These are phyloP conservation scores for Lepus europaeus DNA, from an alignment of 2,113 vertebrate species.

Conservation along the genomic window DNA sequence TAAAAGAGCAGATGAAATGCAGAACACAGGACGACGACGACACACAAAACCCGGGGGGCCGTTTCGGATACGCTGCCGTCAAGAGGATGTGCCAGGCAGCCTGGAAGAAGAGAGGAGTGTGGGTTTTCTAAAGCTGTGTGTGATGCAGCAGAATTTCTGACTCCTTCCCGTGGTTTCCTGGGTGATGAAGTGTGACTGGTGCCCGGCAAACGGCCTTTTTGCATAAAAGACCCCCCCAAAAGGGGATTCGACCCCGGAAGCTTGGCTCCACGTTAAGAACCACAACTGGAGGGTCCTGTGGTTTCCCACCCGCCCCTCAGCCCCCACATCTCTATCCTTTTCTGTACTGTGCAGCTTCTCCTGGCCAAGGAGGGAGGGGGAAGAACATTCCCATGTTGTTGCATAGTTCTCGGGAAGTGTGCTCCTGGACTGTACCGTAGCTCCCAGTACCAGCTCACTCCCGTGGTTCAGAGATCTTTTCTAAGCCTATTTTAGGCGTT, in stretches of 20 bases:
- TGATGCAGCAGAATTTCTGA: background rate
- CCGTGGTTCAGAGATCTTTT: slow-evolving; percentile 80
- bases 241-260: background rate
- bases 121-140: background rate
- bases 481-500: slow-evolving; percentile 86
- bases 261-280: background rate
- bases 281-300: background rate
- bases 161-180: slow-evolving; percentile 39
- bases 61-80: background rate
- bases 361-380: too few relatives aligned
- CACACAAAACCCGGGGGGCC: background rate
- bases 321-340: background rate
- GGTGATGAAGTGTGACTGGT: background rate
- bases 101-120: background rate
- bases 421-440: slow-evolving; percentile 66
- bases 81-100: background rate
- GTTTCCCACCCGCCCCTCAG: background rate
- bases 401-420: slow-evolving; percentile 79
- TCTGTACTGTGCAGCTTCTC: background rate
- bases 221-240: background rate
- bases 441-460: slow-evolving; percentile 52
- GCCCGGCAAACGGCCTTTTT: background rate
- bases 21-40: background rate
- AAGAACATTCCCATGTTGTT: slow-evolving; percentile 11
- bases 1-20: background rate